phyloP scores from a whole-genome alignment of 2,888 invertebrate genomes.

The Trachelus troglodyta region DNA sequence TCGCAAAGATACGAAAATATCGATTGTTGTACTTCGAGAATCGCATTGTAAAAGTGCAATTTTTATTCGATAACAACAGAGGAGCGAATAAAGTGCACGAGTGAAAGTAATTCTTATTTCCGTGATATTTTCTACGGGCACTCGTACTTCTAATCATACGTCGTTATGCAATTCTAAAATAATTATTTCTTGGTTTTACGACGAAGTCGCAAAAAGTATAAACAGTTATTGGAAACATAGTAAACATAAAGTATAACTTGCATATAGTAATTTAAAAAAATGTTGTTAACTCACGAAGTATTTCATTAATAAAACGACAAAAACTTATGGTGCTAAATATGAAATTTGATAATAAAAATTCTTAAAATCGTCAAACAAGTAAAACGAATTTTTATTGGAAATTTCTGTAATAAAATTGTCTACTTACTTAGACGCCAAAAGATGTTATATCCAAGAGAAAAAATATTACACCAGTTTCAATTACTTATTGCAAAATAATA shows the following conservation, averaged over 20 bases:
- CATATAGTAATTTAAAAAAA: not conserved
- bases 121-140: conserved; percentile 35
- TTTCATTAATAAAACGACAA: not conserved
- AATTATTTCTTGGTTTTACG: conserved; percentile 6
- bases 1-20: not conserved
- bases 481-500: not conserved
- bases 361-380: not conserved
- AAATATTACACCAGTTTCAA: not conserved
- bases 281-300: not conserved
- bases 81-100: conserved; percentile 19
- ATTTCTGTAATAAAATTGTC: not conserved
- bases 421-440: not conserved
- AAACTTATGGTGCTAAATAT: not conserved
- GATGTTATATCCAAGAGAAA: not conserved
- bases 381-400: not conserved
- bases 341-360: not conserved
- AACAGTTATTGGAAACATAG: not conserved
- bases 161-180: conserved; percentile 43
- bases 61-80: not conserved
- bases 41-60: not conserved
- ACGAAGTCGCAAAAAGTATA: not conserved
- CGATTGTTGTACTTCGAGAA: not conserved
- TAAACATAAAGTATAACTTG: not conserved
- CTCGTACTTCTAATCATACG: conserved; percentile 27
- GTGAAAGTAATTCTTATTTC: conserved; percentile 58